Evolutionary conservation across 2,113 vertebrate species (phyloP).

Genomic region (Dicentrarchus labrax): DNA sequence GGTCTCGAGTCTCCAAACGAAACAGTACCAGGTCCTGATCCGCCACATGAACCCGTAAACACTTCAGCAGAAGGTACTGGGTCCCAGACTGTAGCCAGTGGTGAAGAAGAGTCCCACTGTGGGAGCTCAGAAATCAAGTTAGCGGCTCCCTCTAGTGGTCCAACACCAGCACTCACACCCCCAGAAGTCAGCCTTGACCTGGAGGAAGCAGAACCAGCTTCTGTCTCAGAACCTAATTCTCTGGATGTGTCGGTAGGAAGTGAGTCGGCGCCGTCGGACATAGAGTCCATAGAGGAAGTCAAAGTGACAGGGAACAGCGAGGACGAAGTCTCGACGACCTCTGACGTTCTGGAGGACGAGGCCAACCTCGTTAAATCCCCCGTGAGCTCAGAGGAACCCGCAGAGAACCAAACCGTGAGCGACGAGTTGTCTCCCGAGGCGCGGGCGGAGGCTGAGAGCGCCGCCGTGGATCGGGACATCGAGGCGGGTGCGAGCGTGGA

Average conservation of each 20-base stretch:
- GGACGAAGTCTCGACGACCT: constrained; percentile 36
- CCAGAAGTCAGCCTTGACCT: neutral
- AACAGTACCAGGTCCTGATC: neutral
- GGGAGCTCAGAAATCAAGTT: neutral
- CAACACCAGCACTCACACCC: neutral
- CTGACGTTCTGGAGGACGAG: constrained; percentile 29
- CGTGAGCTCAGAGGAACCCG: neutral
- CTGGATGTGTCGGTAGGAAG: constrained; percentile 39
- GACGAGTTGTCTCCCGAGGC: neutral
- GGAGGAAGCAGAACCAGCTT: neutral
- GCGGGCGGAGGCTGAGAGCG: neutral
- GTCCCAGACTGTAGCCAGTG: neutral
- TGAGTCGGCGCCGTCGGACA: constrained; percentile 31
- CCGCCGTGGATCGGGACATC: rapidly evolving
- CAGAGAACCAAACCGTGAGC: neutral
- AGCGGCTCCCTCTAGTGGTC: constrained; percentile 59
- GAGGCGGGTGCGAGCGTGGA: neutral
- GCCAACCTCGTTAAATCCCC: neutral
- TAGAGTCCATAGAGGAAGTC: constrained; percentile 26
- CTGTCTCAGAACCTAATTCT: constrained; percentile 24
- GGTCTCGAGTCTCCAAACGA: too few relatives aligned
- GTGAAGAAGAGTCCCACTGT: neutral
- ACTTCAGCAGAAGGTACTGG: neutral
- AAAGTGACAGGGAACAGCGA: neutral
- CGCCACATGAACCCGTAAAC: neutral